Evolutionary conservation across 2,797 vertebrate genomes (phyloP).

Genomic region (Bryconaethiops microstoma): DNA sequence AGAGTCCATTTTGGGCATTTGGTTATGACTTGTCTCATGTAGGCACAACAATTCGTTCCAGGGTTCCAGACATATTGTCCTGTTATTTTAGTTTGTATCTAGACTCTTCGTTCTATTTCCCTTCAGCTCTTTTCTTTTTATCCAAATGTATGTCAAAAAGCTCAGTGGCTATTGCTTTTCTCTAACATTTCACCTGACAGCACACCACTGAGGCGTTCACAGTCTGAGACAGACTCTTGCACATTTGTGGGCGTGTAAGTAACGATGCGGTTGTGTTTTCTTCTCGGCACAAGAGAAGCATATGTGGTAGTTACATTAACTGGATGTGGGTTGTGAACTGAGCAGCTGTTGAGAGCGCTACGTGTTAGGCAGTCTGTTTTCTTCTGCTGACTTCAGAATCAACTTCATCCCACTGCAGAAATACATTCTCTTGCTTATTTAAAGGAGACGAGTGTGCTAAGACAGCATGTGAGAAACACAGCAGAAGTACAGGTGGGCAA

Average conservation of each 20-base stretch:
- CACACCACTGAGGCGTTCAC: background rate
- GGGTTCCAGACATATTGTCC: too few species aligned
- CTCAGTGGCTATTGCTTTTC: background rate
- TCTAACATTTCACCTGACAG: too few species aligned
- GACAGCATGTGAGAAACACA: background rate
- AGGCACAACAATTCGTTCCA: too few species aligned
- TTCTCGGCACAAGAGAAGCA: background rate
- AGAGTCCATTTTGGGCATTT: too few species aligned
- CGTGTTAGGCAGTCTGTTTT: background rate
- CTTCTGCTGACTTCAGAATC: background rate
- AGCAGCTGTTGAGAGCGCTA: background rate
- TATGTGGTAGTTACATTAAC: constrained; percentile 5
- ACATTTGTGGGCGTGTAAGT: constrained; percentile 4
- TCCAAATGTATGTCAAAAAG: background rate
- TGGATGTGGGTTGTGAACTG: background rate
- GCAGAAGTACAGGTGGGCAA: background rate
- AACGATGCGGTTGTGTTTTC: background rate
- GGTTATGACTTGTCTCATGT: too few species aligned
- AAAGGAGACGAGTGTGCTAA: background rate
- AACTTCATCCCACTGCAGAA: background rate
- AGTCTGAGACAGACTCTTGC: background rate
- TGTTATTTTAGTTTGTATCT: background rate
- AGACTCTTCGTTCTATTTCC: background rate
- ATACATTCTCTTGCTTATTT: background rate
- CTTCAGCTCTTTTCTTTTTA: background rate